Conservation (phyloP, 2,888 invertebrate species). For the Parasteatoda lunata region DNA sequence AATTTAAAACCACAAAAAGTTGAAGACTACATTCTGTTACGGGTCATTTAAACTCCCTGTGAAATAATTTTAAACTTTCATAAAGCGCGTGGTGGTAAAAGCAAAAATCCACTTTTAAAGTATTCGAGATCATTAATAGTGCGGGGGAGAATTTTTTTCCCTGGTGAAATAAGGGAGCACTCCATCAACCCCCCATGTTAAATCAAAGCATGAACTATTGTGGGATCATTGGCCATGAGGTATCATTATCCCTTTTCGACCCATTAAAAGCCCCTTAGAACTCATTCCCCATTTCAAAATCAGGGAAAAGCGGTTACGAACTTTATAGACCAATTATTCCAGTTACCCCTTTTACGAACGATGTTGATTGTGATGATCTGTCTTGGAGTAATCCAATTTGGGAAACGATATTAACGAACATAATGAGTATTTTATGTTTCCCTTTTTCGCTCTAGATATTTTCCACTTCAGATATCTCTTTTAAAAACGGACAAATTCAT, state of each 20-base stretch:
- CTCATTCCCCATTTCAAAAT: constrained; percentile 14
- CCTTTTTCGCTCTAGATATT: too few species aligned
- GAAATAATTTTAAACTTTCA: background rate
- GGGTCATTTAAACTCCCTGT: background rate
- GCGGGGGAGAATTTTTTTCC: background rate
- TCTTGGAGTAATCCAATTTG: too few species aligned
- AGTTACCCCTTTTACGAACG: background rate
- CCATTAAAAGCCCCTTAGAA: constrained; percentile 38
- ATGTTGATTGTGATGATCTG: constrained; percentile 4
- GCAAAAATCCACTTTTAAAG: background rate
- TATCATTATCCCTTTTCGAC: constrained; percentile 35
- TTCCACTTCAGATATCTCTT: too few species aligned
- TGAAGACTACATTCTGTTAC: background rate
- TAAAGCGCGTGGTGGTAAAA: background rate
- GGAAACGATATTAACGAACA: too few species aligned
- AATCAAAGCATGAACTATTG: constrained; percentile 36
- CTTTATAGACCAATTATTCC: constrained; percentile 47
- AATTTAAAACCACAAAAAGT: background rate
- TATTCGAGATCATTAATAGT: background rate
- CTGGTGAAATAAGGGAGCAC: background rate
- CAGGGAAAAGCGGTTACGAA: constrained; percentile 24
- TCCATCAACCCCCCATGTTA: background rate
- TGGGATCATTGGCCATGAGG: constrained; percentile 9
- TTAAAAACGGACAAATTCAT: too few species aligned
- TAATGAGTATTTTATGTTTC: too few species aligned